Evolutionary conservation across 2,888 invertebrate species (phyloP).

Genomic region (Strigamia crassipes): DNA sequence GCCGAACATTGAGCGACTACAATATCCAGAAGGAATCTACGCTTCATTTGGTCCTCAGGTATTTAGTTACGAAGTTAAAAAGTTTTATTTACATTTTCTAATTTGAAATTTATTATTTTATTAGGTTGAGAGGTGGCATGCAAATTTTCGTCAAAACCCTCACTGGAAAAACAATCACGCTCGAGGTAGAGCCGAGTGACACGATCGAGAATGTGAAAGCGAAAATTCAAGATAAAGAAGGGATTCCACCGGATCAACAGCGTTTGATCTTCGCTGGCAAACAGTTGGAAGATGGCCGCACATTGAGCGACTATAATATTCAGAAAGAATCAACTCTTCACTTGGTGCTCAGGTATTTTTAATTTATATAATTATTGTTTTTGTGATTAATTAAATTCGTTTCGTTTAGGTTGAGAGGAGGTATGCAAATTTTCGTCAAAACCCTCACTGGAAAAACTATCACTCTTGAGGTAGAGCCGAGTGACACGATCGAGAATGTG

Average conservation of each 20-base stretch:
- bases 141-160: slow-evolving; percentile 66
- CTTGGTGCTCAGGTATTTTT: slow-evolving; percentile 60
- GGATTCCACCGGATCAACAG: slow-evolving; percentile 75
- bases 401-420: slow-evolving; percentile 59
- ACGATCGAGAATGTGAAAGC: slow-evolving; percentile 68
- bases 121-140: slow-evolving; percentile 61
- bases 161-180: slow-evolving; percentile 67
- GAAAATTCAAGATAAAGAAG: slow-evolving; percentile 66
- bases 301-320: slow-evolving; percentile 72
- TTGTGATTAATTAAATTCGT: neutral
- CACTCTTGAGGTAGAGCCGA: slow-evolving; percentile 67
- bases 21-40: slow-evolving; percentile 65
- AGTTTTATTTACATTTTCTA: neutral
- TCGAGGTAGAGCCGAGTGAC: slow-evolving; percentile 68
- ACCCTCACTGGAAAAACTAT: slow-evolving; percentile 68
- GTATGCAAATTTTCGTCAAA: slow-evolving; percentile 66
- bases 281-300: slow-evolving; percentile 84
- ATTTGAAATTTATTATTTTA: neutral
- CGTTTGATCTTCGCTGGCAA: slow-evolving; percentile 92
- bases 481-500: slow-evolving; percentile 68
- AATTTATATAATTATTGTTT: neutral
- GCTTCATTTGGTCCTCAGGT: slow-evolving; percentile 23
- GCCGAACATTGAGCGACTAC: slow-evolving; percentile 67
- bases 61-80: too few species aligned
- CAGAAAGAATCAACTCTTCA: slow-evolving; percentile 68